A percentile compares a stretch with the other conserved stretches of the same genome.
Conservation (phyloP, 2,888 invertebrate species). For the Xylota sylvarum region DNA sequence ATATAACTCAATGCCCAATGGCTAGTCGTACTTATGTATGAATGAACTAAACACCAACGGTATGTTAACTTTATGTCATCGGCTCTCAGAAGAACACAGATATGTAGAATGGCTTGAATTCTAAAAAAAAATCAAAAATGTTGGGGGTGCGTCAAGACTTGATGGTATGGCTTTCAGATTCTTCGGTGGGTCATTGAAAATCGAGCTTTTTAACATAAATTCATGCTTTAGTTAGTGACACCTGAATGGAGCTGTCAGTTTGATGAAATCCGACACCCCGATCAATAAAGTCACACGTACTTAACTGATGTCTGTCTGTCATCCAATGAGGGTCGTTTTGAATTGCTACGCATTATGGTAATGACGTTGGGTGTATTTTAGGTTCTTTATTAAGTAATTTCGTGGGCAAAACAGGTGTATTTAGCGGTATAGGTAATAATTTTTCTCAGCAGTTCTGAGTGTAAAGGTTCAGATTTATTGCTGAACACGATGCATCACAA, state of each 20-base stretch:
- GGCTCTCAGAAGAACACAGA: background rate
- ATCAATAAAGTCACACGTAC: slow-evolving; percentile 17
- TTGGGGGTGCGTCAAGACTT: slow-evolving; percentile 28
- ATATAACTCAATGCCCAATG: slow-evolving; percentile 29
- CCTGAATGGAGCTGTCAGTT: slow-evolving; percentile 18
- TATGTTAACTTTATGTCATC: slow-evolving; percentile 13
- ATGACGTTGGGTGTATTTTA: slow-evolving; percentile 18
- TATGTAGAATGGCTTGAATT: slow-evolving; percentile 29
- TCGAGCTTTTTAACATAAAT: background rate
- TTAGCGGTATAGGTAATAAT: slow-evolving; percentile 43
- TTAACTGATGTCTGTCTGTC: background rate
- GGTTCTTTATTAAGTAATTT: slow-evolving; percentile 46
- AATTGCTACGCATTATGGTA: slow-evolving; percentile 34
- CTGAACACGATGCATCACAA: slow-evolving; percentile 1
- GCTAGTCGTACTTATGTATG: slow-evolving; percentile 11
- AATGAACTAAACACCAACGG: background rate
- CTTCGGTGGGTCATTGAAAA: slow-evolving; percentile 4
- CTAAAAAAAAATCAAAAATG: slow-evolving; percentile 22
- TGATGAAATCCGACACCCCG: slow-evolving; percentile 45
- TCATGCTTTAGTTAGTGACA: slow-evolving; percentile 19
- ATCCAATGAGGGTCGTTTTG: background rate
- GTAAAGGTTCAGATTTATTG: background rate
- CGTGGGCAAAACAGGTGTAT: slow-evolving; percentile 28
- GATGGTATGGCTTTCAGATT: slow-evolving; percentile 7
- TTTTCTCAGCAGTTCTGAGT: background rate